A percentile compares a stretch with the other conserved stretches of the same genome.
phyloP scores from a whole-genome alignment of 1,140 invertebrate species.

The Diorhabda elongata region DNA sequence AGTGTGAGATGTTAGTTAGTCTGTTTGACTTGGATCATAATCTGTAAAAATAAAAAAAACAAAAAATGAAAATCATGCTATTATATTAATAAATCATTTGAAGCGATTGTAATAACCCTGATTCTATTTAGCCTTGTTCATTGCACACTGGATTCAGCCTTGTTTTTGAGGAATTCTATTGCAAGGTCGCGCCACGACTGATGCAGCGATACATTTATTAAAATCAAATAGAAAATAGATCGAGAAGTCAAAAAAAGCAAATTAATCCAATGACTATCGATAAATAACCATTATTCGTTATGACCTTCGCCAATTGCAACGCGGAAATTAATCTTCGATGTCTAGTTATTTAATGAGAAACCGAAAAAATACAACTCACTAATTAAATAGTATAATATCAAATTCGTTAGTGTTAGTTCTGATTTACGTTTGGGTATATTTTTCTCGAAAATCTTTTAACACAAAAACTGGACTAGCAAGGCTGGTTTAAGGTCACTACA shows the following conservation, averaged over 20 bases:
- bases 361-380: no score
- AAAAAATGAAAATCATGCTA: constrained; percentile 4
- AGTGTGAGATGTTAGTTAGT: constrained; percentile 30
- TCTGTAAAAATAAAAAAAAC: constrained; percentile 15
- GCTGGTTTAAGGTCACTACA: constrained; percentile 11
- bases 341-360: background rate
- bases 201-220: constrained; percentile 7
- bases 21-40: constrained; percentile 5
- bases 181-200: background rate
- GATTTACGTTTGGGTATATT: background rate
- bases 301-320: constrained; percentile 18
- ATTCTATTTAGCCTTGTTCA: constrained; percentile 5
- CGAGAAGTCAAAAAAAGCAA: constrained; percentile 12
- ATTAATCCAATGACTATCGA: constrained; percentile 12
- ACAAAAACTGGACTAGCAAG: constrained; percentile 12
- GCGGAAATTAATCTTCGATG: constrained; percentile 7
- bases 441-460: background rate
- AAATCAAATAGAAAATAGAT: constrained; percentile 5
- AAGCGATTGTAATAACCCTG: background rate
- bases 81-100: background rate
- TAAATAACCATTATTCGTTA: constrained; percentile 13
- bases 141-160: constrained; percentile 8
- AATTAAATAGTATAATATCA: no score
- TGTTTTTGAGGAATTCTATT: constrained; percentile 8
- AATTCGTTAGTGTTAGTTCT: background rate